phyloP scores from a whole-genome alignment of 1,140 invertebrate genomes.

The Drosophila nannoptera region DNA sequence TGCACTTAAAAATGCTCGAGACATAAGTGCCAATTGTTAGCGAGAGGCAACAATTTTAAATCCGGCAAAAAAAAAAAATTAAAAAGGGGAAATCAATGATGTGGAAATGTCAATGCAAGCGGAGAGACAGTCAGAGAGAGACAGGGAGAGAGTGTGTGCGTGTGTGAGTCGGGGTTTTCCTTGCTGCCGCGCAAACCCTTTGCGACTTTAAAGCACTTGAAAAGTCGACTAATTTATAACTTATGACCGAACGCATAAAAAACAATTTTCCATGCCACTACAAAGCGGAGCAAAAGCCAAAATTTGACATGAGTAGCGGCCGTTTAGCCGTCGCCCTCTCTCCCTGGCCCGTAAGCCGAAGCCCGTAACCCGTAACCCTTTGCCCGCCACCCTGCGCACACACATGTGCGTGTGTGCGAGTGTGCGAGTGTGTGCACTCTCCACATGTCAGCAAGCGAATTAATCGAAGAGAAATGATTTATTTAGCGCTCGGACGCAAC shows the following conservation, averaged over 20 bases:
- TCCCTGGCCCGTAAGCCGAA: background rate
- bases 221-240: slow-evolving; percentile 75
- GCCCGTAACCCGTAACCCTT: slow-evolving; percentile 51
- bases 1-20: slow-evolving; percentile 61
- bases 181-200: slow-evolving; percentile 33
- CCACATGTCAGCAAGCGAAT: slow-evolving; percentile 79
- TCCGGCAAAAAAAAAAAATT: slow-evolving; percentile 25
- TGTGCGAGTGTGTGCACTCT: slow-evolving; percentile 35
- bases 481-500: slow-evolving; percentile 73
- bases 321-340: slow-evolving; percentile 56
- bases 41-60: slow-evolving; percentile 41
- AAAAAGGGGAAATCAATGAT: slow-evolving; percentile 49
- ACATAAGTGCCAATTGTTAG: slow-evolving; percentile 57
- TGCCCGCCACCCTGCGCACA: slow-evolving; percentile 17
- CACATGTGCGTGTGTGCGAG: slow-evolving; percentile 40
- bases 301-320: slow-evolving; percentile 78
- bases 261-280: slow-evolving; percentile 79
- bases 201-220: slow-evolving; percentile 64
- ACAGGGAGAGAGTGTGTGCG: slow-evolving; percentile 1
- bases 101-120: slow-evolving; percentile 54
- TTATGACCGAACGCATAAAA: slow-evolving; percentile 71
- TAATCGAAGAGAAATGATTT: slow-evolving; percentile 79
- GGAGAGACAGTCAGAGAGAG: background rate
- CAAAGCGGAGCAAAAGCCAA: slow-evolving; percentile 79
- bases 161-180: background rate